Evolutionary conservation across 2,888 invertebrate genomes (phyloP).

Genomic region (Orgyia antiqua): DNA sequence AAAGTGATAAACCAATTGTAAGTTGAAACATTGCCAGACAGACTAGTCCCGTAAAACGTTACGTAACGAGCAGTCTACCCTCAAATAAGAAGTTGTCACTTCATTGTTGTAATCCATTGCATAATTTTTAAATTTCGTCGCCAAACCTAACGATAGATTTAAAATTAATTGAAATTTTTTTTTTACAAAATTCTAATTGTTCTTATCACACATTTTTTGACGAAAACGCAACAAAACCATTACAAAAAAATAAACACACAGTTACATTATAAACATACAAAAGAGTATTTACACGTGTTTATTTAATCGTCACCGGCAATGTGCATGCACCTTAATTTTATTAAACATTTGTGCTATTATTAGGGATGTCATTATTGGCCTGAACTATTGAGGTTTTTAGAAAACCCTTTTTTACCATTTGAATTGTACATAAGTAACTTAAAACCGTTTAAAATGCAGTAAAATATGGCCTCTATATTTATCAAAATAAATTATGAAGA

Average conservation of each 20-base stretch:
- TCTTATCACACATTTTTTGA: not conserved
- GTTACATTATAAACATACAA: constrained; percentile 20
- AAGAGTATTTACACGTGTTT: constrained; percentile 31
- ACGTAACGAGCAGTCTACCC: no score
- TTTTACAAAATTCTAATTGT: no score
- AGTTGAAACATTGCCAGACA: no score
- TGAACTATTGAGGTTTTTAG: constrained; percentile 40
- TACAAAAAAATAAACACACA: constrained; percentile 10
- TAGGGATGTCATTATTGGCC: constrained; percentile 50
- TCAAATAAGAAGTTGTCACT: no score
- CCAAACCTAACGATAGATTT: no score
- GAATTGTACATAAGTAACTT: constrained; percentile 39
- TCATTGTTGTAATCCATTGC: no score
- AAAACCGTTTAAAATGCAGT: constrained; percentile 44
- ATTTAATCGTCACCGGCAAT: constrained; percentile 10
- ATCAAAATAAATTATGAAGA: constrained; percentile 56
- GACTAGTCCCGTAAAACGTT: no score
- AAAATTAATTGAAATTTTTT: no score
- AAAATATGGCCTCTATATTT: constrained; percentile 53
- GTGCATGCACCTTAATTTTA: constrained; percentile 29
- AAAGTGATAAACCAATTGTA: no score
- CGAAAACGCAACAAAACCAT: constrained; percentile 11
- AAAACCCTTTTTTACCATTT: constrained; percentile 32
- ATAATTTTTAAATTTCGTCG: no score
- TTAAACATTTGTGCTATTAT: constrained; percentile 53